phyloP scores from a whole-genome alignment of 2,888 invertebrate species.

The Cynaeus angustus region DNA sequence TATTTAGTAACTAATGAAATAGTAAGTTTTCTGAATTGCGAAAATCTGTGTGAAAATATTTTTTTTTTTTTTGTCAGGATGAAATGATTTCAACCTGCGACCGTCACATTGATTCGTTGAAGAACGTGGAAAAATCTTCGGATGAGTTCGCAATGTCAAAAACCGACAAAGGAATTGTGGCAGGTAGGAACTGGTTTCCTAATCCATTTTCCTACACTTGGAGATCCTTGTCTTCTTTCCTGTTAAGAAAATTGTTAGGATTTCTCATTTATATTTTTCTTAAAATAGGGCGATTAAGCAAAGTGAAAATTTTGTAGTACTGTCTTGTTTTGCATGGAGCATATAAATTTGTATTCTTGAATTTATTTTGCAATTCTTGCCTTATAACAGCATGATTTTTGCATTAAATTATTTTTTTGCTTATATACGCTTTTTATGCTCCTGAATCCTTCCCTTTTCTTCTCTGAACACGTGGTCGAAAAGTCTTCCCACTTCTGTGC shows the following conservation, averaged over 20 bases:
- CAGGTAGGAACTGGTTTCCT: constrained; percentile 69
- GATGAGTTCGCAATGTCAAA: constrained; percentile 66
- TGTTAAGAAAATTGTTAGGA: constrained; percentile 64
- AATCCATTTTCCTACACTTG: constrained; percentile 66
- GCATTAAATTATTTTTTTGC: constrained; percentile 62
- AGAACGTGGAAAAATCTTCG: constrained; percentile 66
- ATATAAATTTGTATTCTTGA: constrained; percentile 47
- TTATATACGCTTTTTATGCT: constrained; percentile 60
- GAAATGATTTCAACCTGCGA: constrained; percentile 90
- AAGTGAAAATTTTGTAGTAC: constrained; percentile 54
- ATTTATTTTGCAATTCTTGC: constrained; percentile 51
- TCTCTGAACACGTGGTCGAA: constrained; percentile 6
- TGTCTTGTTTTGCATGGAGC: constrained; percentile 42
- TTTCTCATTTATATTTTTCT: constrained; percentile 63
- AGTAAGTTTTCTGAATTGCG: constrained; percentile 62
- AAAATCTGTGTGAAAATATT: constrained; percentile 14
- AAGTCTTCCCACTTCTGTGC: constrained; percentile 5
- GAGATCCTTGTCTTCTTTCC: constrained; percentile 65
- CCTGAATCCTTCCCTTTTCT: constrained; percentile 42
- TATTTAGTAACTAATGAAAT: constrained; percentile 67
- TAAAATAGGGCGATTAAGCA: constrained; percentile 60
- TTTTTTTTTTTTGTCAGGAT: constrained; percentile 75
- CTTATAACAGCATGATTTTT: constrained; percentile 62
- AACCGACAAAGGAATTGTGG: constrained; percentile 65
- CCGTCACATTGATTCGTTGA: constrained; percentile 88